Percentiles rank a stretch among this genome's conserved stretches.
phyloP scores from a whole-genome alignment of 2,113 vertebrate species.

The Epinephelus fuscoguttatus region DNA sequence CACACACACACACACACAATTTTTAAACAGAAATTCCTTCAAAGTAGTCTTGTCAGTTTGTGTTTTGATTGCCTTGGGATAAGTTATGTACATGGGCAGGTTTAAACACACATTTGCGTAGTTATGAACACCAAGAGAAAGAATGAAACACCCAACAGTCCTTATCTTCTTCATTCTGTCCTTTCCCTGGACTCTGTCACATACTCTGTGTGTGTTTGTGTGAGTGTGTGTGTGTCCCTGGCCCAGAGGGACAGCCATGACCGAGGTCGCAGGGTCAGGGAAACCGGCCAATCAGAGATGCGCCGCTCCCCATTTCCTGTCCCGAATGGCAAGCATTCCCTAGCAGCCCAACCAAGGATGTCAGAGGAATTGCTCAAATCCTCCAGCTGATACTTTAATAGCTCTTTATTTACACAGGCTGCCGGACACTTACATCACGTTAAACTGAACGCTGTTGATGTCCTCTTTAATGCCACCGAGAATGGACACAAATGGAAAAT shows the following conservation, averaged over 20 bases:
- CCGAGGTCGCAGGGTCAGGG: conserved; percentile 58
- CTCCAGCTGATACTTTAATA: conserved; percentile 27
- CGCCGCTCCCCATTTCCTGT: conserved; percentile 76
- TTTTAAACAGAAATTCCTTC: neutral
- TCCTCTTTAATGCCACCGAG: neutral
- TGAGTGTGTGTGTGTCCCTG: conserved; percentile 15
- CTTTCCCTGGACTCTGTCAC: conserved; percentile 36
- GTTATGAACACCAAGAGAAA: neutral
- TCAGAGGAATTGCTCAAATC: conserved; percentile 43
- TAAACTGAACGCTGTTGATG: neutral
- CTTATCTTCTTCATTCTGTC: neutral
- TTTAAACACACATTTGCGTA: neutral
- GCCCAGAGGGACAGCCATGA: conserved; percentile 66
- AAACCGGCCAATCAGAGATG: conserved; percentile 61
- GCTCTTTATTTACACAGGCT: conserved; percentile 42
- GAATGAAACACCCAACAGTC: neutral
- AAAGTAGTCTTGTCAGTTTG: neutral
- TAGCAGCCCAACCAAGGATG: conserved; percentile 46
- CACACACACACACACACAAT: conserved; percentile 15
- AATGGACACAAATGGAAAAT: neutral
- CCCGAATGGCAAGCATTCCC: conserved; percentile 48
- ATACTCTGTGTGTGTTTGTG: neutral
- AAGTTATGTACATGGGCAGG: too few species aligned
- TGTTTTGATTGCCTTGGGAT: neutral
- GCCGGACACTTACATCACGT: neutral